Base-by-base conservation (phyloP, 2,888 invertebrate species). In the Drosophila sordidula region DNA sequence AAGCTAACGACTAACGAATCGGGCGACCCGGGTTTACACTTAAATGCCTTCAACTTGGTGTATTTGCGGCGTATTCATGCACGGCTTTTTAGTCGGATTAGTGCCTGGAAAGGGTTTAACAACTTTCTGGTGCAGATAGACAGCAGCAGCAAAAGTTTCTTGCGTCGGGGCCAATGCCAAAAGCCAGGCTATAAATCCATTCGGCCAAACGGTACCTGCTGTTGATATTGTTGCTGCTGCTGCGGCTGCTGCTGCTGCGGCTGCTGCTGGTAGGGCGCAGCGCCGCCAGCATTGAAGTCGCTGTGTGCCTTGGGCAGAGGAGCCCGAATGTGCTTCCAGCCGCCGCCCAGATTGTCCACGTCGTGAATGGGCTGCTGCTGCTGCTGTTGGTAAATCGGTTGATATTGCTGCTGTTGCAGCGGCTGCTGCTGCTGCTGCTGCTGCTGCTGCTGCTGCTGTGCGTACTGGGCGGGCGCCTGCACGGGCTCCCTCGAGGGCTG, bases 321-420 rank as follows among this genome's bases (percentile, higher is more conserved):
- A 26, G 89, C 79, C 36, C 68, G 70, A 25, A 89, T 90, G 25
- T 79, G 80, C 57, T 85, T 90, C 90, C 90, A 89, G 68, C 82
- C 81, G 29, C 45, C 68, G 14, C 52, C 64, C 38, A 39, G 44
- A 52, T 58, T 70, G 55, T 68, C 67, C 8, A 22, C 56, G 6
- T 39, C 34, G 56, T 29, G 18, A 68, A 22, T 70, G 54, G 42
- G 59, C 22, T 78, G 70, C 12, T 59, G 64, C 47, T 74, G 72
- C 46, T 73, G 70, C 8, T 62, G 64, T 4, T 66, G 59, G 67
- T 76, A 76, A 38, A 26, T 26, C 12, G 66, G 47, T 25, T 45
- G 52, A n/a, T 61, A 38, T 32, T 66, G 70, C 0, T 50, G 71
- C 2, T 70, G 74, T 9, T 80, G 18, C 18, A 1, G 18, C 18